Evolutionary conservation across 2,797 vertebrate genomes (phyloP).

Genomic region (Malacoraja senta): DNA sequence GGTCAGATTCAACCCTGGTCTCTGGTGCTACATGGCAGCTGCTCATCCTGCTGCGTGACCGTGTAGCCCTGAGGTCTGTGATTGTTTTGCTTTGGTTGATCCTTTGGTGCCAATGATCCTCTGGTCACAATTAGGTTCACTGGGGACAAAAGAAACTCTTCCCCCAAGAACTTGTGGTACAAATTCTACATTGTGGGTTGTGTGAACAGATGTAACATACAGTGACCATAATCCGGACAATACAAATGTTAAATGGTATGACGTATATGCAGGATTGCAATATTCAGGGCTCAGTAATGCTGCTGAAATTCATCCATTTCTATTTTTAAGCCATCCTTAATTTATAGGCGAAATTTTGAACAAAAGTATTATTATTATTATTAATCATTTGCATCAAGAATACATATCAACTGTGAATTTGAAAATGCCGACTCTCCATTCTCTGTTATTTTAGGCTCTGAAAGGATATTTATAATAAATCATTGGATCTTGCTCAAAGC

Average conservation of each 20-base stretch:
- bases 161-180: not conserved
- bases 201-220: not conserved
- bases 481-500: not conserved
- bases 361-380: not conserved
- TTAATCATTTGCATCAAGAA: not conserved
- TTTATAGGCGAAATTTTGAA: not conserved
- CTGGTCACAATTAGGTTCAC: not conserved
- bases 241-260: not conserved
- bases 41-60: too few species aligned
- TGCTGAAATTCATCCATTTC: not conserved
- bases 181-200: not conserved
- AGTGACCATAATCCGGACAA: not conserved
- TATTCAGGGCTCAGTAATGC: not conserved
- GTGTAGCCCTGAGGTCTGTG: not conserved
- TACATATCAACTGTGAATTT: not conserved
- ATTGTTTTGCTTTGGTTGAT: not conserved
- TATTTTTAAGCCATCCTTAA: not conserved
- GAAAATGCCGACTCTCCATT: not conserved
- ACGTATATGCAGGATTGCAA: not conserved
- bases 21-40: too few species aligned
- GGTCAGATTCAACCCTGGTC: too few species aligned
- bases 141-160: not conserved
- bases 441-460: not conserved
- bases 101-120: not conserved
- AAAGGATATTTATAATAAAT: conserved; percentile 18